Conservation (phyloP, 2,113 vertebrate genomes). For the Gymnorhina tibicen region DNA sequence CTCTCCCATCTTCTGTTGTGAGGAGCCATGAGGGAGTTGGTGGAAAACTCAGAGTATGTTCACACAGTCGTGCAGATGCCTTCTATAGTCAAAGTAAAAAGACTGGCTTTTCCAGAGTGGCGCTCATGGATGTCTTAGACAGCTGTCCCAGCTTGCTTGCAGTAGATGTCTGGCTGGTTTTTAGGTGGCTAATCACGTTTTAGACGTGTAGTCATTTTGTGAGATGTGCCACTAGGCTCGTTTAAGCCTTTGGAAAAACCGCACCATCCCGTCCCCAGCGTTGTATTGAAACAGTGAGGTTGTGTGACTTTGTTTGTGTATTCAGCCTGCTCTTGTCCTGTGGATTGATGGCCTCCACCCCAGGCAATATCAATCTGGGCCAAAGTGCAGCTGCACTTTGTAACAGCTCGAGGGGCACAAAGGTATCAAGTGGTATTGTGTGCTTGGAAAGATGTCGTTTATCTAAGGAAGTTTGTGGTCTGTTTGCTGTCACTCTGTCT, state of each 20-base stretch:
- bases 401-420: slow-evolving; percentile 39
- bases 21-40: not conserved
- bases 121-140: not conserved
- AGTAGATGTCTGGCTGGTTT: not conserved
- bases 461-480: slow-evolving; percentile 52
- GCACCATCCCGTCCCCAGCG: not conserved
- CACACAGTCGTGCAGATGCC: not conserved
- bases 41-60: not conserved
- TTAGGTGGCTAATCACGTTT: not conserved
- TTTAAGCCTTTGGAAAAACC: not conserved
- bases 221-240: not conserved
- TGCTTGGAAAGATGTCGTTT: slow-evolving; percentile 43
- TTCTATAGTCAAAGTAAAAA: not conserved
- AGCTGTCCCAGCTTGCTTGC: not conserved
- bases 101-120: not conserved
- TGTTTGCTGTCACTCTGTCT: slow-evolving; percentile 62
- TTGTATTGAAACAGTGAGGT: not conserved
- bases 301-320: not conserved
- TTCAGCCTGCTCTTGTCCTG: slow-evolving; percentile 15
- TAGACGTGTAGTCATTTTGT: not conserved
- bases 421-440: slow-evolving; percentile 49
- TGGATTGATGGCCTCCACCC: slow-evolving; percentile 24
- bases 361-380: slow-evolving; percentile 16
- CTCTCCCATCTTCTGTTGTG: not conserved
- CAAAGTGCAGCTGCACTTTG: slow-evolving; percentile 61